Evolutionary conservation across 2,113 vertebrate genomes (phyloP).

Genomic region (Syngnathoides biaculeatus): DNA sequence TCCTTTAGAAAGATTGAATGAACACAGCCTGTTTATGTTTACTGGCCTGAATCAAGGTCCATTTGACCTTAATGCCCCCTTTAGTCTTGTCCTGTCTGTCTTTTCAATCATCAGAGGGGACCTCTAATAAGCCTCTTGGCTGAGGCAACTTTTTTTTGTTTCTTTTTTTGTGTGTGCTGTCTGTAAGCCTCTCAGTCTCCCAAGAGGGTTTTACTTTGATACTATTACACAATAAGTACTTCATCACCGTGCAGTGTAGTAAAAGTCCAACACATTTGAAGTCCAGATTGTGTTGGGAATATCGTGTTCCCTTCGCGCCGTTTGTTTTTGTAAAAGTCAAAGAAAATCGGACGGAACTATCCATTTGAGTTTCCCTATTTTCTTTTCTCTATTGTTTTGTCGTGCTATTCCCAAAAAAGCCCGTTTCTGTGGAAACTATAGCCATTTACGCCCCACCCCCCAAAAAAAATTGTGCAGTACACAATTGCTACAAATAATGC

Average conservation of each 20-base stretch:
- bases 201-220: not conserved
- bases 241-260: not conserved
- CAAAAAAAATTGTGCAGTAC: no score
- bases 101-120: conserved; percentile 13
- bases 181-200: conserved; percentile 4
- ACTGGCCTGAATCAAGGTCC: conserved; percentile 23
- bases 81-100: conserved; percentile 28
- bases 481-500: no score
- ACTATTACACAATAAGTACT: not conserved
- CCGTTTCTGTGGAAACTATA: not conserved
- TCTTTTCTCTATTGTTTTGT: not conserved
- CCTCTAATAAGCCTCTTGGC: conserved; percentile 10
- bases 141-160: conserved; percentile 6
- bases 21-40: conserved; percentile 13
- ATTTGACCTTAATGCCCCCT: conserved; percentile 18
- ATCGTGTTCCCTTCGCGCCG: not conserved
- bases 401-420: not conserved
- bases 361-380: not conserved
- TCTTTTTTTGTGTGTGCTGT: conserved; percentile 8
- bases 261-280: conserved; percentile 1
- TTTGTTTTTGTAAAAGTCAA: not conserved
- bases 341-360: not conserved
- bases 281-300: conserved; percentile 4
- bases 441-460: no score
- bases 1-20: conserved; percentile 1